Evolutionary conservation across 1,140 invertebrate species (phyloP).

Genomic region (Heliconius himera): DNA sequence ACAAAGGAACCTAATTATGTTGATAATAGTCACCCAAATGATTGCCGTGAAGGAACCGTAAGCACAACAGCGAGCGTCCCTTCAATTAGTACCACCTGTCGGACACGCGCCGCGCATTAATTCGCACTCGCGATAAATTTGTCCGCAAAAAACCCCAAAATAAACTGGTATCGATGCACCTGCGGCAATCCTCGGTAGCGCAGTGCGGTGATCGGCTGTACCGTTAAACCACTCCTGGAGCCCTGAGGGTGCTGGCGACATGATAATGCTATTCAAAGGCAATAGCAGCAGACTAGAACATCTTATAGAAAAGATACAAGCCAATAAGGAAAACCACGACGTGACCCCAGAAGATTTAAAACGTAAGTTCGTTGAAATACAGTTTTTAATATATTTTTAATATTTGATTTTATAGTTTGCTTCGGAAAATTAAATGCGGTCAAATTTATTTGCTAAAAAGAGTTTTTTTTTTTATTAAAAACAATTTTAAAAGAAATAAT

Average conservation of each 20-base stretch:
- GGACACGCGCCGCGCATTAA: conserved; percentile 72
- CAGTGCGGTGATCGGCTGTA: conserved; percentile 37
- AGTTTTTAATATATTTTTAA: not conserved
- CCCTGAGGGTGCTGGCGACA: conserved; percentile 52
- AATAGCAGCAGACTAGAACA: conserved; percentile 90
- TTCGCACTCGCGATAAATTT: conserved; percentile 70
- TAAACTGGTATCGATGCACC: conserved; percentile 77
- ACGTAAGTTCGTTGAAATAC: conserved; percentile 60
- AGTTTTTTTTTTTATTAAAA: not conserved
- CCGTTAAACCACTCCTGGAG: conserved; percentile 27
- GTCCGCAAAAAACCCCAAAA: conserved; percentile 71
- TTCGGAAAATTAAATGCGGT: no score
- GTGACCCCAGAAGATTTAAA: conserved; percentile 81
- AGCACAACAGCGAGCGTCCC: conserved; percentile 57
- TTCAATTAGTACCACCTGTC: conserved; percentile 76
- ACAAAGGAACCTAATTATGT: conserved; percentile 53
- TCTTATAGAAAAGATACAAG: conserved; percentile 92
- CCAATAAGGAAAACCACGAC: conserved; percentile 86
- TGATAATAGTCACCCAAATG: conserved; percentile 68
- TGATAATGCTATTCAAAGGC: conserved; percentile 89
- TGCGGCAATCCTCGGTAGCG: conserved; percentile 57
- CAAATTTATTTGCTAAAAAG: no score
- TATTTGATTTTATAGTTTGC: not conserved
- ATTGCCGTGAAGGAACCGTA: conserved; percentile 76
- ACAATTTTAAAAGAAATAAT: not conserved